phyloP scores from a whole-genome alignment of 2,888 invertebrate genomes.

The Neuroscelio doddi region DNA sequence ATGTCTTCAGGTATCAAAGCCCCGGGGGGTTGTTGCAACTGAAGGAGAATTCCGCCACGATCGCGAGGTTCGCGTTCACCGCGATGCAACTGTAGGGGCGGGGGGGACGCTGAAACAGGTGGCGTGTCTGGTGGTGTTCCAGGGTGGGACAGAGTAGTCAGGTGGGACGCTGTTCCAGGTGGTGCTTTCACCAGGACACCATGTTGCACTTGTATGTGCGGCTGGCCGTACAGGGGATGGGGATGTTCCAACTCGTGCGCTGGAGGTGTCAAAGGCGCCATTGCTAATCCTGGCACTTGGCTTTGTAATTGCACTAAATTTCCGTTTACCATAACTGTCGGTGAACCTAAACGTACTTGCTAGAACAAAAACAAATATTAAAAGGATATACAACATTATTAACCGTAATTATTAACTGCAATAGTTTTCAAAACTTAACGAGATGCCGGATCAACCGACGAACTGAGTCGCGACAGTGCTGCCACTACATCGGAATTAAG shows the following conservation, averaged over 20 bases:
- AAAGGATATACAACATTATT: no score
- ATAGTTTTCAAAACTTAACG: no score
- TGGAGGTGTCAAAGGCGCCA: conserved; percentile 76
- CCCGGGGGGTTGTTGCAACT: conserved; percentile 65
- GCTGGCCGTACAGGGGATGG: conserved; percentile 67
- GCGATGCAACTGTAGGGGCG: conserved; percentile 70
- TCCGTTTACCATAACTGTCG: conserved; percentile 64
- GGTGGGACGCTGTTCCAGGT: conserved; percentile 63
- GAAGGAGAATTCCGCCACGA: conserved; percentile 57
- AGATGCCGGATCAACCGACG: no score
- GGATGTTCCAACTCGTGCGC: conserved; percentile 75
- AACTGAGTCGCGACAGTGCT: no score
- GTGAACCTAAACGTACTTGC: conserved; percentile 65
- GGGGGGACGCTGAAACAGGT: conserved; percentile 78
- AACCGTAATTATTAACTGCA: no score
- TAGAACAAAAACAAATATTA: no score
- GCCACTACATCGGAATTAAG: no score
- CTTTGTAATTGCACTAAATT: conserved; percentile 61
- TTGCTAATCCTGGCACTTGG: conserved; percentile 58
- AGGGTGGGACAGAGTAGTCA: conserved; percentile 74
- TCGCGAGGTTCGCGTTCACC: conserved; percentile 63
- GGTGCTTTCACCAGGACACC: conserved; percentile 70
- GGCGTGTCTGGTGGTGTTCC: conserved; percentile 92
- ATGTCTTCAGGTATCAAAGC: conserved; percentile 60
- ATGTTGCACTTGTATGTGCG: conserved; percentile 67